These are phyloP conservation scores for Subanguina moxae DNA, from an alignment of 1,140 invertebrate genomes.

Conservation along the genomic window DNA sequence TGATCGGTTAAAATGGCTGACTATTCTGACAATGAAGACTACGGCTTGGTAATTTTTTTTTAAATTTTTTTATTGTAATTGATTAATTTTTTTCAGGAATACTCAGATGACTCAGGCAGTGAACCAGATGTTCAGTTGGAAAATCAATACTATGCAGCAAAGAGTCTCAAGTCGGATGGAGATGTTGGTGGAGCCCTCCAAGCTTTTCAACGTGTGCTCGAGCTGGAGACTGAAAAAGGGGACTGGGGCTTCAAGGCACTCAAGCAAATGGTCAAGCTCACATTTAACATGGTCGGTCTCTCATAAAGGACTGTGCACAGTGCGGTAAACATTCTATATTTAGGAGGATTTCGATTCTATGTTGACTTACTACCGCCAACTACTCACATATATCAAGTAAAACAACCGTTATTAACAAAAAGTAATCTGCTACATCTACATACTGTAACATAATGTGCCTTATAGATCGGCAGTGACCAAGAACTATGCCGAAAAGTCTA, in stretches of 20 bases:
- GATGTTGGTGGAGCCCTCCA: conserved; percentile 77
- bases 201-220: conserved; percentile 80
- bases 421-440: too few relatives aligned
- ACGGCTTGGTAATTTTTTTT: conserved; percentile 21
- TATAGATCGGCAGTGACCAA: conserved; percentile 94
- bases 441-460: too few relatives aligned
- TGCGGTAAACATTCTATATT: neutral
- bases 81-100: conserved; percentile 57
- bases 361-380: conserved; percentile 92
- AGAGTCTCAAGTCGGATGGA: conserved; percentile 88
- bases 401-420: too few relatives aligned
- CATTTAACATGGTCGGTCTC: conserved; percentile 82
- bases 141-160: conserved; percentile 99
- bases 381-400: conserved; percentile 96
- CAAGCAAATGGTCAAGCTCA: conserved; percentile 99
- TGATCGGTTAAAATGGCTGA: neutral
- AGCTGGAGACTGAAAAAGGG: conserved; percentile 91
- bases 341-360: conserved; percentile 89
- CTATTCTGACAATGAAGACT: conserved; percentile 32
- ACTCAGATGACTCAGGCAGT: conserved; percentile 64
- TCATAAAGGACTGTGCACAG: neutral
- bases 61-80: neutral
- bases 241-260: conserved; percentile 99
- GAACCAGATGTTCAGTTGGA: conserved; percentile 98
- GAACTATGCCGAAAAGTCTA: conserved; percentile 98